Evolutionary conservation across 2,113 vertebrate species (phyloP).

Genomic region (Ceyx melanurus): DNA sequence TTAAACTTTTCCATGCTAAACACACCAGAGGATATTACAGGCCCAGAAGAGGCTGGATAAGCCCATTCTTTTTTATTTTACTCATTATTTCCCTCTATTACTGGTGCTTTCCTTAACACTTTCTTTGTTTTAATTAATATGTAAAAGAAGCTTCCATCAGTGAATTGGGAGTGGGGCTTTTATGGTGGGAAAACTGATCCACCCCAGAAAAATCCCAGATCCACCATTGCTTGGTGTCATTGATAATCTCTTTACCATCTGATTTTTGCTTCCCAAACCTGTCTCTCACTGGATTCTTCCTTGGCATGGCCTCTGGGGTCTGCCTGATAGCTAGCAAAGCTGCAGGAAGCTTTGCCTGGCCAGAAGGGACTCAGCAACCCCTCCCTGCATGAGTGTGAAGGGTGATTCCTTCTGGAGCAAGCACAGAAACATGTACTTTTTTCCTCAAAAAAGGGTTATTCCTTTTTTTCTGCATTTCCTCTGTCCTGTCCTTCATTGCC

Average conservation of each 20-base stretch:
- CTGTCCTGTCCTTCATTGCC: not conserved
- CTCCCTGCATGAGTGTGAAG: accelerated
- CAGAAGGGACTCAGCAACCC: not conserved
- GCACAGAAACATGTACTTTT: not conserved
- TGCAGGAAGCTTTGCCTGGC: not conserved
- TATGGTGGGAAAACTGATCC: not conserved
- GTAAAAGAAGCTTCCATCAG: conserved; percentile 21
- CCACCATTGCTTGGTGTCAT: not conserved
- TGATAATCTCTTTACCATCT: not conserved
- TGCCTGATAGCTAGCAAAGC: not conserved
- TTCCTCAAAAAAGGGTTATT: not conserved
- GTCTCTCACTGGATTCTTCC: conserved; percentile 1
- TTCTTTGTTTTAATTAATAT: not conserved
- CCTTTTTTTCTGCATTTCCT: not conserved
- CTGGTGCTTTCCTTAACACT: not conserved
- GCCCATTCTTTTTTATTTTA: not conserved
- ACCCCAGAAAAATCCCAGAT: not conserved
- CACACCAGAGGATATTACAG: not conserved
- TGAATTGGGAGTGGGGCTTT: conserved; percentile 19
- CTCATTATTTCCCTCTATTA: not conserved
- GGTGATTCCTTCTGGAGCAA: not conserved
- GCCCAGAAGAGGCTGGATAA: not conserved
- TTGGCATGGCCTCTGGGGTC: not conserved
- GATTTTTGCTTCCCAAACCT: not conserved
- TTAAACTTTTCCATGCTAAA: not conserved